Evolutionary conservation across 2,797 vertebrate genomes (phyloP), one percentile per base, ranked within the genome.

Genomic region (Cyprinella venusta): DNA sequence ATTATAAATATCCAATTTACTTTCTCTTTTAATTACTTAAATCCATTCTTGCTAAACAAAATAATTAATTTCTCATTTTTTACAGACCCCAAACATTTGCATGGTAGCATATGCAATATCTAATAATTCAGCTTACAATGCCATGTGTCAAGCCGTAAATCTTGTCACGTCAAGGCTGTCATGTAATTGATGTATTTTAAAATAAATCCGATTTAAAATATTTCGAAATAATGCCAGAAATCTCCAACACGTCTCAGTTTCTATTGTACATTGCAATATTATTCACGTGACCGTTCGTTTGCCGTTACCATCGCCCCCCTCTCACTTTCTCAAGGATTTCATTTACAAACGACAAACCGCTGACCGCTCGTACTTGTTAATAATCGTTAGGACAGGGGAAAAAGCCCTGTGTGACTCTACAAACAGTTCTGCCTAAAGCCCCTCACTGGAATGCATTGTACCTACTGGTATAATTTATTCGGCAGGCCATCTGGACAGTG

Each of bases 401-500:
- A 89, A 92, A 93, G 91, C 89, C 90, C 90, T 92, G 93, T 88
- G 90, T 90, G 81, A 87, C 88, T 91, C 86, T 88, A 87, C 89
- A 92, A 92, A 92, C 89, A 91, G 89, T 90, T 86, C 82, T 77
- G 63, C 81, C 77, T 90, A 88, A 90, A 91, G 87, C 87, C 90
- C 90, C 89, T 71, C 81, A 30, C 79, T 90, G 92, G 92, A 94
- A 92, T 92, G 93, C 91, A 90, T 91, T 93, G 93, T 93, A 94
- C 92, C 92, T 93, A 91, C 91, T 91, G 85, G 87, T 89, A 87
- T 91, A 92, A 92, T 94, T 93, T 92, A 91, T 92, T 90, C 54
- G 88, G 85, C 84, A 90, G 92, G 89, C 92, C 92, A 91, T 90
- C 85, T 86, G 89, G 90, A 94, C 92, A 95, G 94, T 93, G 88